Evolutionary conservation across 1,140 invertebrate genomes (phyloP), one percentile per base, ranked within the genome.

Genomic region (Hycleus phaleratus): DNA sequence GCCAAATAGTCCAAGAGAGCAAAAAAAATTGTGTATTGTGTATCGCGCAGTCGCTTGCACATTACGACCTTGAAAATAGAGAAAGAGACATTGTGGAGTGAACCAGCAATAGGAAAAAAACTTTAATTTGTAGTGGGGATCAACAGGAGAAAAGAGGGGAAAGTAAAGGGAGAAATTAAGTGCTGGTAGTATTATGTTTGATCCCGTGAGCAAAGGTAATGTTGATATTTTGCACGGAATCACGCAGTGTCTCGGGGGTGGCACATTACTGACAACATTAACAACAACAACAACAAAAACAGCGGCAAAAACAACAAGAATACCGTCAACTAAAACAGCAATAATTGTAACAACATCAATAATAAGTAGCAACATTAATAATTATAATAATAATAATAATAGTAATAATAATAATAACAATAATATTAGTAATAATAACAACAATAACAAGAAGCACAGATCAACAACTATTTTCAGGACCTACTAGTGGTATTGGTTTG

Each of bases 131-230:
- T 55, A 56, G 68, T 63, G 69, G 69, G 65, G 62, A 44, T 38
- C 24, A 9, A 38, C 56, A 59, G 68, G 67, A 71, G 68, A 70
- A 73, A 73, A 69, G 71, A 67, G 70, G 69, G 71, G 68, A 73
- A 73, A 71, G 67, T 70, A 73, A 71, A 72, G 70, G 68, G 67
- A 73, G 72, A 72, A 73, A 73, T 73, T 72, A 68, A 69, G 69
- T 70, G 59, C 58, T 69, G 66, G 65, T 68, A 67, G 66, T 68
- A 69, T 64, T 68, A 70, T 63, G 68, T 64, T 64, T 59, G 66
- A 65, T 66, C 66, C 63, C 60, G 60, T 63, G 60, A 62, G 59
- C 58, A 59, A 58, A 65, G 60, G 54, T 52, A 49, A 61, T 63
- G 65, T 42, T 58, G 57, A 56, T 57, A 45, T 58, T 65, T 62